These are phyloP conservation scores for Turdus rufiventris DNA, from an alignment of 2,113 vertebrate genomes.

Conservation along the genomic window DNA sequence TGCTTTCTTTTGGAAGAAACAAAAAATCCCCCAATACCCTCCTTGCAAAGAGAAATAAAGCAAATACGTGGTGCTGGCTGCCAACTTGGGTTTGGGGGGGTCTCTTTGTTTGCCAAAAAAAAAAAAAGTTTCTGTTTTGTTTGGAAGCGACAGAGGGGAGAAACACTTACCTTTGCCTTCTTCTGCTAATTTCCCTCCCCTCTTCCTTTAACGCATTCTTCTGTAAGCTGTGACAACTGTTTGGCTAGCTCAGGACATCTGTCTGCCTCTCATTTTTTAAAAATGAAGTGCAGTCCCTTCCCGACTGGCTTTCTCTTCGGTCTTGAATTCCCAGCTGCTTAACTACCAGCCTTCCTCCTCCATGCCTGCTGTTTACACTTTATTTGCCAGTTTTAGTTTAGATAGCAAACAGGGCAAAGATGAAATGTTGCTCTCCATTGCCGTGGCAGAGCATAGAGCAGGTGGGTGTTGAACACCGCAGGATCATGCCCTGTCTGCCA, in stretches of 20 bases:
- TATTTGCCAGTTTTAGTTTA: conserved; percentile 6
- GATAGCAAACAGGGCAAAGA: background rate
- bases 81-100: background rate
- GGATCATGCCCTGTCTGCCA: conserved; percentile 13
- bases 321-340: conserved; percentile 33
- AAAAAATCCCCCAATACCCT: background rate
- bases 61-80: background rate
- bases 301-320: conserved; percentile 8
- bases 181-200: background rate
- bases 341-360: conserved; percentile 25
- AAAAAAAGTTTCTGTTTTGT: background rate
- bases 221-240: background rate
- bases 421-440: background rate
- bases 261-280: background rate
- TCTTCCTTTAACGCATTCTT: background rate
- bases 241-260: background rate
- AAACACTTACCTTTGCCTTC: conserved; percentile 41
- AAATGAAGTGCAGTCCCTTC: conserved; percentile 10
- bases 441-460: background rate
- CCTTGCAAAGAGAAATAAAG: background rate
- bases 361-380: background rate
- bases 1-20: background rate
- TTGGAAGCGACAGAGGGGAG: background rate
- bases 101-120: background rate
- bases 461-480: background rate